phyloP scores from a whole-genome alignment of 2,797 vertebrate species.

The Glyptemys insculpta region DNA sequence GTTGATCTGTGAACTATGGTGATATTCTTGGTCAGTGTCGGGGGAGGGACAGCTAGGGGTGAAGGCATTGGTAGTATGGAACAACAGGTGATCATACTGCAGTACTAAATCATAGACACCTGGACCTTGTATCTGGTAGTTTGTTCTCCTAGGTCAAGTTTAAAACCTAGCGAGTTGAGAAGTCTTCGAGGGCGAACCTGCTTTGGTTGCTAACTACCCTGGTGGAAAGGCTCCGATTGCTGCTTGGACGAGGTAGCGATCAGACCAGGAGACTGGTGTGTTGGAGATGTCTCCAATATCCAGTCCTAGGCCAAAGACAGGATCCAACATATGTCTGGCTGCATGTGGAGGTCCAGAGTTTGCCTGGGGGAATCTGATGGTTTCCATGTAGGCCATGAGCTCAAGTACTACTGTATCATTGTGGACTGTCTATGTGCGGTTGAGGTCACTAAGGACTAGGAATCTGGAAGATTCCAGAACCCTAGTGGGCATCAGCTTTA shows the following conservation, averaged over 20 bases:
- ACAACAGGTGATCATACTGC: not conserved
- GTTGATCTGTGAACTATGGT: not conserved
- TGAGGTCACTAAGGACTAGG: not conserved
- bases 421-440: not conserved
- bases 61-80: not conserved
- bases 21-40: not conserved
- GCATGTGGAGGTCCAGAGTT: not conserved
- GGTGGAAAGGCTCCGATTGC: not conserved
- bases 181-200: not conserved
- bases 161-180: not conserved
- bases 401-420: not conserved
- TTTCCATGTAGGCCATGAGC: not conserved
- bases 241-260: not conserved
- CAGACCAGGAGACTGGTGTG: not conserved
- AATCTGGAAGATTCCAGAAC: not conserved
- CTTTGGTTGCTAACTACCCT: not conserved
- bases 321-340: not conserved
- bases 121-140: not conserved
- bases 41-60: not conserved
- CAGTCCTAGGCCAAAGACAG: not conserved
- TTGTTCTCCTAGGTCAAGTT: not conserved
- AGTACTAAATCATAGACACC: not conserved
- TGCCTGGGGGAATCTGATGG: not conserved
- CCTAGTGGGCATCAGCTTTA: not conserved
- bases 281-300: not conserved